phyloP scores from a whole-genome alignment of 2,888 invertebrate genomes.

The Netelia inedita region DNA sequence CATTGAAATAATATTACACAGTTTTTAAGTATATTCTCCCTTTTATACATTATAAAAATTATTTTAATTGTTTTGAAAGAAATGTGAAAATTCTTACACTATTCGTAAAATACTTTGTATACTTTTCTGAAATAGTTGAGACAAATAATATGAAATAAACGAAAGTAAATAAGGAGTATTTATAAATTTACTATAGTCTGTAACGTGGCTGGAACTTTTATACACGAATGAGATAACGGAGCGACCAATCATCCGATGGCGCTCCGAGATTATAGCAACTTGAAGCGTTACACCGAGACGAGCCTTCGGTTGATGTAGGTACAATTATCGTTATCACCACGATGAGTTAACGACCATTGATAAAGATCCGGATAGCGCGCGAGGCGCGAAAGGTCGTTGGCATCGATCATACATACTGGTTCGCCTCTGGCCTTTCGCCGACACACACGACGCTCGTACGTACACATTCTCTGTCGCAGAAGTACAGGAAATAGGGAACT shows the following conservation, averaged over 20 bases:
- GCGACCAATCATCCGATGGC: neutral
- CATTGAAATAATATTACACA: no score
- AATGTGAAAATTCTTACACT: no score
- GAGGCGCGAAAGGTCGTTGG: conserved; percentile 27
- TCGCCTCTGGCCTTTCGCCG: neutral
- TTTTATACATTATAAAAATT: no score
- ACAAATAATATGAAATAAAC: neutral
- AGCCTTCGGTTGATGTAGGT: neutral
- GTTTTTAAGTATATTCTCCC: no score
- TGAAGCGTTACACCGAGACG: neutral
- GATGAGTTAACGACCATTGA: conserved; percentile 10
- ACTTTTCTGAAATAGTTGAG: neutral
- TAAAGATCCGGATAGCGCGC: conserved; percentile 4
- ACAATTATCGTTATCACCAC: conserved; percentile 2
- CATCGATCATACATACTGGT: conserved; percentile 23
- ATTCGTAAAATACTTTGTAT: no score
- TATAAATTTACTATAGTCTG: neutral
- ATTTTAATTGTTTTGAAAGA: no score
- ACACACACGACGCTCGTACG: neutral
- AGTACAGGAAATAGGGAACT: conserved; percentile 57
- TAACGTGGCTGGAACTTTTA: neutral
- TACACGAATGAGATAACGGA: neutral
- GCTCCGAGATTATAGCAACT: neutral
- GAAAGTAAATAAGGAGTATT: neutral
- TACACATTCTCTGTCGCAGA: conserved; percentile 10